A percentile compares a stretch with the other conserved stretches of the same genome.
Conservation (phyloP, 2,113 vertebrate species). For the Glareola pratincola region DNA sequence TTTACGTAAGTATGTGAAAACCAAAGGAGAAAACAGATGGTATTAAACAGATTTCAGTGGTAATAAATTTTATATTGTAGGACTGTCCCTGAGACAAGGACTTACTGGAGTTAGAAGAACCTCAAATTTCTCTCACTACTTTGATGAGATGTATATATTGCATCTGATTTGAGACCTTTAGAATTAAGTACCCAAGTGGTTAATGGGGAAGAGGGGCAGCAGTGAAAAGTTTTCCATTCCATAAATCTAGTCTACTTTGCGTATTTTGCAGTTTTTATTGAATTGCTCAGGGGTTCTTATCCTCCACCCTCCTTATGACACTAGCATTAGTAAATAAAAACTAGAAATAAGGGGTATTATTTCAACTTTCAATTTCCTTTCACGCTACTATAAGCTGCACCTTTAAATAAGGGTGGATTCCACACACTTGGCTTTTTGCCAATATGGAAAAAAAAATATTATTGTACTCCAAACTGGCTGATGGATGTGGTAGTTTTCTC, state of each 20-base stretch:
- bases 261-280: not conserved
- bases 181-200: not conserved
- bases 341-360: not conserved
- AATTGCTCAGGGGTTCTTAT: not conserved
- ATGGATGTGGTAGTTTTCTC: conserved; percentile 2
- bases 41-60: not conserved
- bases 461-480: not conserved
- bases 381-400: not conserved
- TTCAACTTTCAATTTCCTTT: not conserved
- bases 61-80: not conserved
- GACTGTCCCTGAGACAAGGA: not conserved
- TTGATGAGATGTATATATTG: not conserved
- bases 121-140: not conserved
- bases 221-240: not conserved
- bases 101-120: not conserved
- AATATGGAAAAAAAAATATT: conserved; percentile 24
- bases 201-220: fast-evolving
- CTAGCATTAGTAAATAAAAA: not conserved
- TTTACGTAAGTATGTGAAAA: not conserved
- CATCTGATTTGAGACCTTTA: not conserved
- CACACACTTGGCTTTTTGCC: not conserved
- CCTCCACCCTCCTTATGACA: not conserved
- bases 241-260: not conserved
- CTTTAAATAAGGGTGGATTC: not conserved
- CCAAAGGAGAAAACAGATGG: not conserved